Base-by-base conservation (phyloP, 2,888 invertebrate genomes). In the Caenorhabditis sp. region DNA sequence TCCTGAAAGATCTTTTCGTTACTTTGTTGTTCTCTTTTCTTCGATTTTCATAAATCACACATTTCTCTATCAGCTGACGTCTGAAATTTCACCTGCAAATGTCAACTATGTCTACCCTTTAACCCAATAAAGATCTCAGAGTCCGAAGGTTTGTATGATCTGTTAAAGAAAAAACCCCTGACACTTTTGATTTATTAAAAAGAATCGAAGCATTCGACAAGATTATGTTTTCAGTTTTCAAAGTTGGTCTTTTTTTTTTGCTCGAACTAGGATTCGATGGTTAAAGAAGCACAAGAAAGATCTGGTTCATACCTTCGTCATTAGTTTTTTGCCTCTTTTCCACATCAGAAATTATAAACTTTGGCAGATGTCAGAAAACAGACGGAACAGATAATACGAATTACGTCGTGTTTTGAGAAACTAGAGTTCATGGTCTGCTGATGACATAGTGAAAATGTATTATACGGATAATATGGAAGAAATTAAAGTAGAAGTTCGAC, bases 31-130 rank as follows among this genome's bases (percentile, higher is more conserved):
- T 44, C 1, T 28, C 14, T 63, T 63, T 28, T 63, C 44, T 63
- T 63, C 63, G 41, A 63, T 47, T 63, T 63, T 44, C 63, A 63
- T 63, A 44, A 63, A 63, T 63, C 63, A 63, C 19, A 63, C n/a
- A n/a, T n/a, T n/a, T 44, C 16, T 44, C 44, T 44, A 16, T 16
- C 1, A 7, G 44, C 19, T 41, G 63, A n/a, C 24, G 56, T 31
- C 56, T 38, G 35, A n/a, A 41, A 26, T 12, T 54, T 14, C 63
- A 63, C n/a, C 63, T 63, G 63, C 63, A 22, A 44, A 24, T n/a
- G n/a, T n/a, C n/a, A n/a, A n/a, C n/a, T 63, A 31, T 38, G 38
- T 38, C 38, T 38, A 38, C 38, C 12, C n/a, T 63, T 10, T 44
- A 63, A 63, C 41, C 26, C 22, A 44, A 63, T 63, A 24, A 63